Evolutionary conservation across 2,797 vertebrate species (phyloP).

Genomic region (Rallus crepitans): DNA sequence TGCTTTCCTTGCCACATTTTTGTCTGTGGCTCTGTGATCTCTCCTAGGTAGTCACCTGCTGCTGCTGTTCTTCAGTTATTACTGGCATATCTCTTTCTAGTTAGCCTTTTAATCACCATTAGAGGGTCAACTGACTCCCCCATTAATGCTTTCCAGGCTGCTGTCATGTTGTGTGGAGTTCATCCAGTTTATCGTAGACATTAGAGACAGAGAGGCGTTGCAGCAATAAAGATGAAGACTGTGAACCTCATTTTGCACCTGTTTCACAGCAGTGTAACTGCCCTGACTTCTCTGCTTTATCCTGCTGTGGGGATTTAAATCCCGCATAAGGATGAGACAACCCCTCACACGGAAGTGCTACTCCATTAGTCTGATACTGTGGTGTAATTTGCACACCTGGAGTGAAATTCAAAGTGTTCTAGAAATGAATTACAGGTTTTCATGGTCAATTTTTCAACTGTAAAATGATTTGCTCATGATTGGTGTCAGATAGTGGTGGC

Average conservation of each 20-base stretch:
- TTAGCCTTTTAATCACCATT: neutral
- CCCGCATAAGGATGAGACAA: neutral
- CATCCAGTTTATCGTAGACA: neutral
- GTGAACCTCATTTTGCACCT: neutral
- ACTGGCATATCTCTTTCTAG: neutral
- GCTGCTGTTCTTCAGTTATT: neutral
- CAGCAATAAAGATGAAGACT: neutral
- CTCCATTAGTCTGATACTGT: neutral
- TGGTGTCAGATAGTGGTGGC: neutral
- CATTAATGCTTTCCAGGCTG: neutral
- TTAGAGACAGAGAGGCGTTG: neutral
- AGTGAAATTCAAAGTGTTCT: neutral
- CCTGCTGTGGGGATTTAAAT: neutral
- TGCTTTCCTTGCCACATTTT: neutral
- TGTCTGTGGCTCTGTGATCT: neutral
- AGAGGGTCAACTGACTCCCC: neutral
- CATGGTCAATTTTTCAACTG: neutral
- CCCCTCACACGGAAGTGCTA: neutral
- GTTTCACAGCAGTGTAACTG: neutral
- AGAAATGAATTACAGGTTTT: neutral
- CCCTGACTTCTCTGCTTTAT: neutral
- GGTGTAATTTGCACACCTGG: neutral
- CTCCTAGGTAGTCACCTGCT: neutral
- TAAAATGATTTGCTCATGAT: neutral
- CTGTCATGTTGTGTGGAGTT: neutral